phyloP scores from a whole-genome alignment of 2,113 vertebrate species.

The Thinocorus orbignyianus region DNA sequence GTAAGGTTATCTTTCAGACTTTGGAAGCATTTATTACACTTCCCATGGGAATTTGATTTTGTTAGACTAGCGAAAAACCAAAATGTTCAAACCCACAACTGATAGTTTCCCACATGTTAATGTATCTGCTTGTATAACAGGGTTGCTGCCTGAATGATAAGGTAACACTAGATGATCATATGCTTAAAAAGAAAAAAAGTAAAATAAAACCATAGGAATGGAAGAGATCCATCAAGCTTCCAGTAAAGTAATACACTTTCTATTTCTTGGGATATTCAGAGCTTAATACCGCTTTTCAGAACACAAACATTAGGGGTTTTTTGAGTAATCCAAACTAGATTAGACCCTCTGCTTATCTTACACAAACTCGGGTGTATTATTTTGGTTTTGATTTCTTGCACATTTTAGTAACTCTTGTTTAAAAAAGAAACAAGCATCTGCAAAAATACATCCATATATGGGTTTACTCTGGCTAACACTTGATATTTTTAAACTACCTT shows the following conservation, averaged over 20 bases:
- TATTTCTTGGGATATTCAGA: background rate
- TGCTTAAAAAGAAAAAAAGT: background rate
- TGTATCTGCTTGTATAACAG: background rate
- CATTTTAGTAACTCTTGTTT: background rate
- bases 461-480: background rate
- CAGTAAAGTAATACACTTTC: background rate
- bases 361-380: background rate
- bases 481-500: background rate
- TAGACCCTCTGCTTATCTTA: background rate
- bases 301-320: background rate
- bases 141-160: background rate
- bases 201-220: background rate
- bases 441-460: background rate
- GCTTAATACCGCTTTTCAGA: background rate
- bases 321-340: background rate
- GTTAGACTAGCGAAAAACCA: background rate
- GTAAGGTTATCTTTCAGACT: background rate
- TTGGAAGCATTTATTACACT: background rate
- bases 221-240: background rate
- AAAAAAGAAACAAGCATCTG: background rate
- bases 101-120: too few species aligned
- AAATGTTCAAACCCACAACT: background rate
- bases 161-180: background rate
- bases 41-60: background rate
- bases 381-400: background rate